These are phyloP conservation scores for Uria aalge DNA, from an alignment of 2,113 vertebrate species.

Conservation along the genomic window DNA sequence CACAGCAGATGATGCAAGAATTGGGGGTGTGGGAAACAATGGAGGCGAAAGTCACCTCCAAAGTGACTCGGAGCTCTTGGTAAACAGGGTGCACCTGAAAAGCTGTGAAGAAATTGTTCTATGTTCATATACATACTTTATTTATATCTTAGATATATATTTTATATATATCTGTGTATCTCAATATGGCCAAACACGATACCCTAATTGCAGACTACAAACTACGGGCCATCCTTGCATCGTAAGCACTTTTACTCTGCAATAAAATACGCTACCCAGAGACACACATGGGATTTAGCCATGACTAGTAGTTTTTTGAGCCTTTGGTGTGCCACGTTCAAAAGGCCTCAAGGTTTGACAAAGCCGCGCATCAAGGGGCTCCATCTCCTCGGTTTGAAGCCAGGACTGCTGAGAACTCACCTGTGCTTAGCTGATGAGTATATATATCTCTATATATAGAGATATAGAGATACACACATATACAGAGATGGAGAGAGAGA, in stretches of 20 bases:
- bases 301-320: not conserved
- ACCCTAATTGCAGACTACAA: not conserved
- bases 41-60: too few relatives aligned
- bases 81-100: not conserved
- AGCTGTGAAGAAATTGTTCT: accelerated
- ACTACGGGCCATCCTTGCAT: not conserved
- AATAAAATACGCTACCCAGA: not conserved
- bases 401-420: not conserved
- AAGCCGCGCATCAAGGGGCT: accelerated
- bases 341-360: not conserved
- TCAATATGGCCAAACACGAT: not conserved
- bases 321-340: accelerated
- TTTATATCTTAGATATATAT: too few relatives aligned
- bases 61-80: not conserved
- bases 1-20: not conserved
- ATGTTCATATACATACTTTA: not conserved
- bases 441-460: accelerated
- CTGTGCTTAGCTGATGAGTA: accelerated
- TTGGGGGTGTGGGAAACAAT: not conserved
- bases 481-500: not conserved
- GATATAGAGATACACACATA: not conserved
- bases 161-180: too few relatives aligned
- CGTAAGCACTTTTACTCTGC: not conserved
- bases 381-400: too few relatives aligned
- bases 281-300: not conserved